phyloP scores from a whole-genome alignment of 2,797 vertebrate genomes.

The Bradypodion pumilum region DNA sequence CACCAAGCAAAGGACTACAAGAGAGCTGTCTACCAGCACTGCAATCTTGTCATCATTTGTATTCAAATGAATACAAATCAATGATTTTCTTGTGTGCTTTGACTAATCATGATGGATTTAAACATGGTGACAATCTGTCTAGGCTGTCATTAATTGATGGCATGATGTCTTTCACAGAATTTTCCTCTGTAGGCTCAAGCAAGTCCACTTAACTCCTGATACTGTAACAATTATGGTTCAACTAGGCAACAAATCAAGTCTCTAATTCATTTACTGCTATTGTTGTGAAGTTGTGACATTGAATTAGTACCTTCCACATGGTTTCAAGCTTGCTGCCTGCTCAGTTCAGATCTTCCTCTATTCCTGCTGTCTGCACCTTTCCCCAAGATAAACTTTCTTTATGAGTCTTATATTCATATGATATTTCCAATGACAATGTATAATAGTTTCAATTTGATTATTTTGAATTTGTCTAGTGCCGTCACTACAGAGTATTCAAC shows the following conservation, averaged over 20 bases:
- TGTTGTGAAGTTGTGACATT: too few species aligned
- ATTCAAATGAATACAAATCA: slow-evolving; percentile 75
- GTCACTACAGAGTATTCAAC: too few species aligned
- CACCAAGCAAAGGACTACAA: slow-evolving; percentile 32
- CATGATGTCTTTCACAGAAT: slow-evolving; percentile 64
- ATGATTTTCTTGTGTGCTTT: slow-evolving; percentile 74
- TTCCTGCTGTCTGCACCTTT: too few species aligned
- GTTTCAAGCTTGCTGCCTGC: too few species aligned
- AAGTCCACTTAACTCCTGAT: slow-evolving; percentile 50
- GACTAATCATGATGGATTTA: slow-evolving; percentile 75
- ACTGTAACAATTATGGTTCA: background rate
- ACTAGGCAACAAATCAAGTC: background rate
- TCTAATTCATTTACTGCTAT: background rate
- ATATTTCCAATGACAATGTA: too few species aligned
- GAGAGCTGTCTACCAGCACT: slow-evolving; percentile 43
- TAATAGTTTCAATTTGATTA: too few species aligned
- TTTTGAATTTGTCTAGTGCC: too few species aligned
- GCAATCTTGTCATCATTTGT: slow-evolving; percentile 64
- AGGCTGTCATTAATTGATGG: slow-evolving; percentile 70
- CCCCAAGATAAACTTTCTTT: too few species aligned
- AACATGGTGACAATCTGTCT: slow-evolving; percentile 69
- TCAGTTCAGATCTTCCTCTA: too few species aligned
- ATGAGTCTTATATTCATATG: too few species aligned
- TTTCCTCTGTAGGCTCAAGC: slow-evolving; percentile 63
- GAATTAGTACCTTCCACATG: too few species aligned